A percentile compares a stretch with the other conserved stretches of the same genome.
phyloP scores from a whole-genome alignment of 1,140 invertebrate species.

The Meloidogyne exigua region DNA sequence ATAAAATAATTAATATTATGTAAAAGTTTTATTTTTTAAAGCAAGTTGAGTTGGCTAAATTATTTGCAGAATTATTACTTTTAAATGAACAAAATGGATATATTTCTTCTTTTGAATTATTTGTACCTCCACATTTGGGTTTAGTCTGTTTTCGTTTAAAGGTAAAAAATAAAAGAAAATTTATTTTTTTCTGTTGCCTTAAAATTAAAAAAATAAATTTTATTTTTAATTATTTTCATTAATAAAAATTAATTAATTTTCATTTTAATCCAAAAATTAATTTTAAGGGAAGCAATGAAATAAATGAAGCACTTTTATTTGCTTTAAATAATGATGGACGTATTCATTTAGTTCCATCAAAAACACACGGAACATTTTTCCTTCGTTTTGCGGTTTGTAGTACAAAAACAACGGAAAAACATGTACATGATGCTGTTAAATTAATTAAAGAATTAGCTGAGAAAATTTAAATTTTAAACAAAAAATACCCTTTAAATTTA shows the following conservation, averaged over 20 bases:
- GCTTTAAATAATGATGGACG: slow-evolving; percentile 76
- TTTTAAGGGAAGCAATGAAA: slow-evolving; percentile 65
- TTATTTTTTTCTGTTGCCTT: no score
- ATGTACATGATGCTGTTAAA: slow-evolving; percentile 69
- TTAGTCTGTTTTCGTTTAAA: slow-evolving; percentile 84
- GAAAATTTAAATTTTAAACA: not conserved
- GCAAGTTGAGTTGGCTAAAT: slow-evolving; percentile 55
- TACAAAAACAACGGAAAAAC: slow-evolving; percentile 71
- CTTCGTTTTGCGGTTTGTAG: slow-evolving; percentile 82
- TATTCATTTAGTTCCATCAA: slow-evolving; percentile 80
- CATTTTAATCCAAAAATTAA: no score
- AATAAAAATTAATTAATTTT: no score
- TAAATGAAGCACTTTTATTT: slow-evolving; percentile 76
- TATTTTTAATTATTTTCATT: no score
- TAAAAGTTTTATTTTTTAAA: no score
- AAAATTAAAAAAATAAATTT: no score
- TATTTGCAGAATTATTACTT: slow-evolving; percentile 63
- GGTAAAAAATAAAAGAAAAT: no score
- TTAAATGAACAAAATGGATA: slow-evolving; percentile 48
- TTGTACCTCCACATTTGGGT: slow-evolving; percentile 74
- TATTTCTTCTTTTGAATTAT: slow-evolving; percentile 73
- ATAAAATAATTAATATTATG: slow-evolving; percentile 48
- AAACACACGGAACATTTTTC: slow-evolving; percentile 71
- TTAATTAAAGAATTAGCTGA: slow-evolving; percentile 33
- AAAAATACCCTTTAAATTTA: no score